Evolutionary conservation across 2,113 vertebrate genomes (phyloP).

Genomic region (Nannobrachium achirus): DNA sequence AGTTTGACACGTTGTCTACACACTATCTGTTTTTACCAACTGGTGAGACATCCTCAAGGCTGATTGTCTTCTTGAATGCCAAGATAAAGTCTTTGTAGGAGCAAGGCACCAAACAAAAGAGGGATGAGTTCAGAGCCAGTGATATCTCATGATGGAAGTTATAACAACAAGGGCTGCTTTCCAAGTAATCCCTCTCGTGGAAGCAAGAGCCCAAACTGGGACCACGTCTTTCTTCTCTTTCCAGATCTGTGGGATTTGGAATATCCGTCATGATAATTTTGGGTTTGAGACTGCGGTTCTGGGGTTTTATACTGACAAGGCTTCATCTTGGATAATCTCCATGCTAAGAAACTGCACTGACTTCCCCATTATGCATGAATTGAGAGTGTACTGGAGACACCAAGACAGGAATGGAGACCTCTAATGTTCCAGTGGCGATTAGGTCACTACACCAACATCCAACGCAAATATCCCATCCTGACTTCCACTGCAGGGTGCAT

Average conservation of each 20-base stretch:
- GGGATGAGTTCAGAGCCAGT: conserved; percentile 16
- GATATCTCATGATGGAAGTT: neutral
- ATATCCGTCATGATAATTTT: conserved; percentile 26
- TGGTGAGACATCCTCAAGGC: no score
- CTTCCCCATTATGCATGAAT: neutral
- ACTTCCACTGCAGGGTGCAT: neutral
- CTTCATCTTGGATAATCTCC: conserved; percentile 6
- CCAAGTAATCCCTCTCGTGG: conserved; percentile 22
- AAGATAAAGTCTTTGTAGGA: no score
- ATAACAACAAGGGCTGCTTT: conserved; percentile 3
- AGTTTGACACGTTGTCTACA: no score
- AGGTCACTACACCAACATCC: neutral
- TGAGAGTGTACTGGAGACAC: neutral
- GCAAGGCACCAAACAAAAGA: no score
- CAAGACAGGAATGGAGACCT: neutral
- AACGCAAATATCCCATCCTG: conserved; percentile 1
- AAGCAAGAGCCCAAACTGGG: conserved; percentile 33
- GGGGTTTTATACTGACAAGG: conserved; percentile 19
- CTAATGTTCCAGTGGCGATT: neutral
- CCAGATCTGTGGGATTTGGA: conserved; percentile 25
- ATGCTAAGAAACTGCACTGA: neutral
- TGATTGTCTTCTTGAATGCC: no score
- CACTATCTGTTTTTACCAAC: no score
- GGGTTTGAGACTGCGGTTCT: conserved; percentile 26
- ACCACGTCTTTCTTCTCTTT: conserved; percentile 37